These are phyloP conservation scores for Tetanocera ferruginea DNA, from an alignment of 2,888 invertebrate species.

Conservation along the genomic window DNA sequence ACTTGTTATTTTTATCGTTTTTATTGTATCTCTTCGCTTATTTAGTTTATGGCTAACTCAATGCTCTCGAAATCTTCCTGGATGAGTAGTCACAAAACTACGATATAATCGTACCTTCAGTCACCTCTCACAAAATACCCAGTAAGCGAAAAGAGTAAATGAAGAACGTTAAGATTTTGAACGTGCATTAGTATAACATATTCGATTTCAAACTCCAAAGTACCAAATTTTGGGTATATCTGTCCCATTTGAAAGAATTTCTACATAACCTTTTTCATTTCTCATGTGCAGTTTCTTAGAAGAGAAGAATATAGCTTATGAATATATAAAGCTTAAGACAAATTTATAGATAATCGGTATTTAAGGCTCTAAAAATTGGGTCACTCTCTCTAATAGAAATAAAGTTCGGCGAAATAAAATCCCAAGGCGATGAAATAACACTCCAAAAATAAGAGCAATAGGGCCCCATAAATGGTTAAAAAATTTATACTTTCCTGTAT, in stretches of 20 bases:
- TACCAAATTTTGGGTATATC: not conserved
- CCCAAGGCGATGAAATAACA: no score
- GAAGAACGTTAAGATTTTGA: not conserved
- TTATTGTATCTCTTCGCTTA: slow-evolving; percentile 16
- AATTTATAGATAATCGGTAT: no score
- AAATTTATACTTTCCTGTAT: no score
- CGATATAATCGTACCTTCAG: not conserved
- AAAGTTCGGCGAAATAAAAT: no score
- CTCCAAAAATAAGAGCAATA: no score
- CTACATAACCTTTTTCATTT: no score
- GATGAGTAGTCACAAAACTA: not conserved
- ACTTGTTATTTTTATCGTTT: slow-evolving; percentile 12
- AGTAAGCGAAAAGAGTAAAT: not conserved
- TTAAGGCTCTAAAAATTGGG: no score
- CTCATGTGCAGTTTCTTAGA: no score
- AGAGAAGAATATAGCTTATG: no score
- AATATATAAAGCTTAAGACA: no score
- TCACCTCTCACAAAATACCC: not conserved
- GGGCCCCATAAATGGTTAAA: no score
- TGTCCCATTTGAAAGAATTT: not conserved
- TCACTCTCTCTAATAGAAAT: no score
- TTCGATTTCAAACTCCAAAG: not conserved
- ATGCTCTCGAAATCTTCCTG: slow-evolving; percentile 1
- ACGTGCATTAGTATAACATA: not conserved
- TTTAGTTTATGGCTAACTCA: slow-evolving; percentile 21